A percentile compares a stretch with the other conserved stretches of the same genome.
Evolutionary conservation across 2,113 vertebrate genomes (phyloP).

Genomic region (Rhagologus leucostigma): DNA sequence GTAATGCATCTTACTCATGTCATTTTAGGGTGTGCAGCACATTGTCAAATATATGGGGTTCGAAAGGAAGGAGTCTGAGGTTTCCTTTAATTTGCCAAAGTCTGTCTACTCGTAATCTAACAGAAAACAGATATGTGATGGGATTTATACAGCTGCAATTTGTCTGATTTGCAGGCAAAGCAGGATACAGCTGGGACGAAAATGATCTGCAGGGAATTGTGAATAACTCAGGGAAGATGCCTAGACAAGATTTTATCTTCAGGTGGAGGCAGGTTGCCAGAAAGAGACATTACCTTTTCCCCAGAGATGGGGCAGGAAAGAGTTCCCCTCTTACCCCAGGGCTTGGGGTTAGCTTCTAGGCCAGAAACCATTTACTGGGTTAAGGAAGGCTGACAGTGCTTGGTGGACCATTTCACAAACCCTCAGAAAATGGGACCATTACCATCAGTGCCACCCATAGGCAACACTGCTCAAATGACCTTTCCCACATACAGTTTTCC

Average conservation of each 20-base stretch:
- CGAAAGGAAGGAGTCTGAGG: background rate
- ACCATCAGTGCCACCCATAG: background rate
- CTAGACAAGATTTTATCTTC: background rate
- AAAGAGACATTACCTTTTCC: background rate
- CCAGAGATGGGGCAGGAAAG: background rate
- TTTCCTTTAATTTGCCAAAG: background rate
- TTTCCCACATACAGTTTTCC: background rate
- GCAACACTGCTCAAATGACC: background rate
- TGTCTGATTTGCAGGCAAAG: background rate
- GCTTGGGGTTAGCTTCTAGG: background rate
- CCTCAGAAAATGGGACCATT: background rate
- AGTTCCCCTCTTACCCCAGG: accelerated
- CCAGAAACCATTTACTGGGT: background rate
- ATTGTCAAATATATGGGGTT: background rate
- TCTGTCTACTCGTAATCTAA: background rate
- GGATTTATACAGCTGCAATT: background rate
- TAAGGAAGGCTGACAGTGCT: background rate
- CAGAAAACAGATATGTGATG: background rate
- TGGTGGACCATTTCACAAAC: background rate
- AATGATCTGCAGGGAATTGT: background rate
- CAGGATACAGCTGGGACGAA: background rate
- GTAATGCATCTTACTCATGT: background rate
- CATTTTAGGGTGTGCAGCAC: background rate
- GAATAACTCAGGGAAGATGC: background rate
- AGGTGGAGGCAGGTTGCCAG: background rate